Evolutionary conservation across 2,113 vertebrate species (phyloP).

Genomic region (Corythaixoides concolor): DNA sequence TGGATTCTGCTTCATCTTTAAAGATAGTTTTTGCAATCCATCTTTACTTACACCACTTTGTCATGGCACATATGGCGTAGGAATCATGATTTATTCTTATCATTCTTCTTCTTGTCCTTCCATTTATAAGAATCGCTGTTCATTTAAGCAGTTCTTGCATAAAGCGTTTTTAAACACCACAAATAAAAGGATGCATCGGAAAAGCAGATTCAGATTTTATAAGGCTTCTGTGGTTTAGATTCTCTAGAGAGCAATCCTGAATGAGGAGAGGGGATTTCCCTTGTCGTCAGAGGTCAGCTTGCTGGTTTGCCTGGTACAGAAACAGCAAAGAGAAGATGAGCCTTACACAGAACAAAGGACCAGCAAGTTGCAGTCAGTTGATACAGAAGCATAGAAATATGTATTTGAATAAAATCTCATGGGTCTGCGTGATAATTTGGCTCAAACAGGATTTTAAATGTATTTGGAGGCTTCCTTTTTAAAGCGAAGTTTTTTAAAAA

Average conservation of each 20-base stretch:
- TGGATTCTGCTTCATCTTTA: neutral
- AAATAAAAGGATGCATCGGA: neutral
- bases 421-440: neutral
- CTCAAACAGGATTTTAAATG: neutral
- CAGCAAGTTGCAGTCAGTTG: neutral
- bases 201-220: neutral
- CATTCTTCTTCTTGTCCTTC: neutral
- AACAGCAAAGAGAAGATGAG: neutral
- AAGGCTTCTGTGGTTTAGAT: neutral
- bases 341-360: neutral
- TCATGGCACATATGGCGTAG: neutral
- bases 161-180: neutral
- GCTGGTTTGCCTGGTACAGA: neutral
- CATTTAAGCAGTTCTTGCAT: neutral
- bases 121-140: neutral
- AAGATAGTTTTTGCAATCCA: neutral
- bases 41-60: constrained; percentile 3
- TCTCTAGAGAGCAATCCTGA: neutral
- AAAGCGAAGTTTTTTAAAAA: neutral
- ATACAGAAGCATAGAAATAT: neutral
- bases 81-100: neutral
- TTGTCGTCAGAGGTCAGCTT: neutral
- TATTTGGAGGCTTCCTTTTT: neutral
- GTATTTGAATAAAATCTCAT: neutral
- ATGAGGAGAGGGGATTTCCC: neutral